phyloP scores from a whole-genome alignment of 2,113 vertebrate genomes.

The Trichechus manatus region DNA sequence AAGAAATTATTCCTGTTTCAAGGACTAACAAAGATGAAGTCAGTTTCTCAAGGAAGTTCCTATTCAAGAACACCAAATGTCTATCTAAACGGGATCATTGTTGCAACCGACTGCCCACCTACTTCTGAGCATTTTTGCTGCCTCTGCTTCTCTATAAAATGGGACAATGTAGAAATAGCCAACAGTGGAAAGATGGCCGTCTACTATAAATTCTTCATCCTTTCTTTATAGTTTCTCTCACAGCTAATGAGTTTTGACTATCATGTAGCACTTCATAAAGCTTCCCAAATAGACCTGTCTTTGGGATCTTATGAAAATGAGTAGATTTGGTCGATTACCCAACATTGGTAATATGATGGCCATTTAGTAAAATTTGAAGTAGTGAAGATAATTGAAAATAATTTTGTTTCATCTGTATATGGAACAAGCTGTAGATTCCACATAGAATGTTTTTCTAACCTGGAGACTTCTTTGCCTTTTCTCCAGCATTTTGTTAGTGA shows the following conservation, averaged over 20 bases:
- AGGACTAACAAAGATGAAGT: slow-evolving; percentile 28
- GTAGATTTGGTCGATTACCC: slow-evolving; percentile 16
- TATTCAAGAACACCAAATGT: slow-evolving; percentile 33
- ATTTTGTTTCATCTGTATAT: not conserved
- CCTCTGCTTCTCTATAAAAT: slow-evolving; percentile 13
- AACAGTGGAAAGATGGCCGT: not conserved
- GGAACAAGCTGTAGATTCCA: not conserved
- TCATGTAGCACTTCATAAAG: slow-evolving; percentile 25
- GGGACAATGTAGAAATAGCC: not conserved
- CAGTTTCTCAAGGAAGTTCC: slow-evolving; percentile 49
- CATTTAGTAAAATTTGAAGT: slow-evolving; percentile 58
- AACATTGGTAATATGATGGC: not conserved
- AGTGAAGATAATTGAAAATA: slow-evolving; percentile 15
- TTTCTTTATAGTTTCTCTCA: not conserved
- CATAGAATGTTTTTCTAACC: not conserved
- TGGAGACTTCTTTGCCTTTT: not conserved
- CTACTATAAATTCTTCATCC: not conserved
- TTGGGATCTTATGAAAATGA: slow-evolving; percentile 43
- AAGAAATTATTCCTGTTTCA: slow-evolving; percentile 67
- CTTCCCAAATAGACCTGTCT: not conserved
- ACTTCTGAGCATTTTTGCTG: not conserved
- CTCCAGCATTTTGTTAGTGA: slow-evolving; percentile 97
- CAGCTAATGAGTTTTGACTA: not conserved
- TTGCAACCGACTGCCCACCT: not conserved
- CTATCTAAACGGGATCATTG: not conserved